Base-by-base conservation (phyloP, 2,113 vertebrate species). In the Daubentonia madagascariensis region DNA sequence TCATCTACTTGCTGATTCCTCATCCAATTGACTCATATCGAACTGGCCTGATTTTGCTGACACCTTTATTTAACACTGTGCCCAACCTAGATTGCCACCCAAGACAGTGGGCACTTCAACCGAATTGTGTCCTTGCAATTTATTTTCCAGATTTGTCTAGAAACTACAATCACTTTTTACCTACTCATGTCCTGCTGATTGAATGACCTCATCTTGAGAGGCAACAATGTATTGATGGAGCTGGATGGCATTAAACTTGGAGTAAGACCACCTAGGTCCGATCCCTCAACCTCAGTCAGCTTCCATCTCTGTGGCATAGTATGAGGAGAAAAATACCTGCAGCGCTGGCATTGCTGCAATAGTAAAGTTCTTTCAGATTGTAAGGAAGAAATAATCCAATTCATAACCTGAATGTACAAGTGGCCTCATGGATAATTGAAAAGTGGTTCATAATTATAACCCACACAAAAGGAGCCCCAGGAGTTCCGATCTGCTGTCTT, bases 141-240 rank as follows among this genome's bases (percentile, higher is more conserved):
- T 40, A 86, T n/a, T 86, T 86, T 57, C 17, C 84, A 59, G 68
- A 63, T 84, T 86, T 96, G 63, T 91, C 37, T 80, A 83, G 35
- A 92, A 96, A 85, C 22, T 11, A 59, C 70, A 13, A 7, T 54
- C 52, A 48, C 45, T 78, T 89, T n/a, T 54, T 14, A 78, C 45
- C n/a, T 45, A 9, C 9, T 4, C 17, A 81, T 54, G 79, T 91
- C 76, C 61, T 45, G 50, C 20, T 59, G 65, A 85, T 8, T 17
- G 28, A 86, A 16, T 61, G 40, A n/a, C 22, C 28, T 54, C 11
- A 35, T 11, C 35, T 65, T 22, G 4, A 73, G n/a, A 52, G 54
- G 76, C 37, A 14, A 5, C 1, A 18, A 43, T 4, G 17, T 14
- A 25, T 63, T 10, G 4, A 68, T 54, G 45, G 1, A 30, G 4